Base-by-base conservation (phyloP, 2,113 vertebrate genomes). In the Pseudolaguvia tuberculata region DNA sequence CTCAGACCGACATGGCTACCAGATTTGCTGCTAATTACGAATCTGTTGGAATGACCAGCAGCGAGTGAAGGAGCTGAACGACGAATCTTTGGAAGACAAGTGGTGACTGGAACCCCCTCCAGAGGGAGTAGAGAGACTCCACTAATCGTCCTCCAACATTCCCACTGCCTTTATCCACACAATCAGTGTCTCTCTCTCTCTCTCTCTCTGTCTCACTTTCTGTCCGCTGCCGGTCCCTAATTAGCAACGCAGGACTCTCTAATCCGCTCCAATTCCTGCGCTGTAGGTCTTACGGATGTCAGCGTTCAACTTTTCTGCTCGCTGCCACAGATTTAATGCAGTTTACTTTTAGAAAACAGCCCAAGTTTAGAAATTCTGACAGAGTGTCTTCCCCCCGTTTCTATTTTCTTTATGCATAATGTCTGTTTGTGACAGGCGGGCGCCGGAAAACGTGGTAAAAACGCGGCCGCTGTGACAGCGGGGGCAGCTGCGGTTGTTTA, bases 41-140 rank as follows among this genome's bases (percentile, higher is more conserved):
- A 90, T 86, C 85, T 91, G 87, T 91, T 91, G 91, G 89, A n/a
- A 91, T 91, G 91, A 90, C 89, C 90, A 91, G 91, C 90, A 92
- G 89, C 88, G 88, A 85, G 87, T 86, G 85, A 91, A 88, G 84
- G 84, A 83, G 87, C 87, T 85, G 85, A 88, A 84, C 82, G 27
- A 23, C 9, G 52, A n/a, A 66, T 70, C 52, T 20, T 62, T 75
- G 79, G 77, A 84, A 72, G 59, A 65, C 35, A 71, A 76, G 27
- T 35, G 57, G 53, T 45, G 27, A 70, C 61, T 56, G 31, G 20
- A 75, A 81, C 48, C 68, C 63, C 56, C 69, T 68, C 27, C 18
- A 9, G 3, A 35, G 31, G 6, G 31, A 35, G 31, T 6, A 35
- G 31, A 6, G 66, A 70, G 76, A 72, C 39, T 63, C 58, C 73